A percentile compares a stretch with the other conserved stretches of the same genome.
phyloP scores from a whole-genome alignment of 2,113 vertebrate species.

The Otis tarda region DNA sequence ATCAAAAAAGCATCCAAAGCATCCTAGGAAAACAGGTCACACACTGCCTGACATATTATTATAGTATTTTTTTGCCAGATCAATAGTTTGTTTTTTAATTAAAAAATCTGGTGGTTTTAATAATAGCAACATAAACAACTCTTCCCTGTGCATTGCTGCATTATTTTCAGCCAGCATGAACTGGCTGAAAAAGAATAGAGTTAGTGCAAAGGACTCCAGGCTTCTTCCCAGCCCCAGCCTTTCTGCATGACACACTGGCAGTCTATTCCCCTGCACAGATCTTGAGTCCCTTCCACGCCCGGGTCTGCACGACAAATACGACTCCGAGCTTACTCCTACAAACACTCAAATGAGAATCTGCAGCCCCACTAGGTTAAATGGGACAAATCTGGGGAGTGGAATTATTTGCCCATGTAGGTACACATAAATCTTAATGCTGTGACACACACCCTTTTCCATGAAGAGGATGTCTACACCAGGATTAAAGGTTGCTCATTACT shows the following conservation, averaged over 20 bases:
- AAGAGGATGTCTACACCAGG: neutral
- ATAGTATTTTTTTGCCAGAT: neutral
- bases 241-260: neutral
- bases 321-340: conserved; percentile 4
- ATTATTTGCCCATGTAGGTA: neutral
- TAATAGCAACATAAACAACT: neutral
- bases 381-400: neutral
- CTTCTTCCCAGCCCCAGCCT: neutral
- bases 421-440: neutral
- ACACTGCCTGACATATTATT: neutral
- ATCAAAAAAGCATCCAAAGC: neutral
- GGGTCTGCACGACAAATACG: neutral
- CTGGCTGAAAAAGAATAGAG: neutral
- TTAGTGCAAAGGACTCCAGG: neutral
- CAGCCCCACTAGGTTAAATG: neutral
- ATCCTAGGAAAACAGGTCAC: neutral
- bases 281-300: neutral
- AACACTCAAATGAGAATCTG: neutral
- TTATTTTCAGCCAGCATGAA: neutral
- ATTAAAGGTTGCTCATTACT: neutral
- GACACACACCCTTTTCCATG: neutral
- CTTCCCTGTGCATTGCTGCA: neutral
- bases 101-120: neutral
- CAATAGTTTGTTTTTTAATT: neutral
- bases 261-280: neutral